Evolutionary conservation across 2,888 invertebrate species (phyloP).

Genomic region (Sphaeridia pumilis): DNA sequence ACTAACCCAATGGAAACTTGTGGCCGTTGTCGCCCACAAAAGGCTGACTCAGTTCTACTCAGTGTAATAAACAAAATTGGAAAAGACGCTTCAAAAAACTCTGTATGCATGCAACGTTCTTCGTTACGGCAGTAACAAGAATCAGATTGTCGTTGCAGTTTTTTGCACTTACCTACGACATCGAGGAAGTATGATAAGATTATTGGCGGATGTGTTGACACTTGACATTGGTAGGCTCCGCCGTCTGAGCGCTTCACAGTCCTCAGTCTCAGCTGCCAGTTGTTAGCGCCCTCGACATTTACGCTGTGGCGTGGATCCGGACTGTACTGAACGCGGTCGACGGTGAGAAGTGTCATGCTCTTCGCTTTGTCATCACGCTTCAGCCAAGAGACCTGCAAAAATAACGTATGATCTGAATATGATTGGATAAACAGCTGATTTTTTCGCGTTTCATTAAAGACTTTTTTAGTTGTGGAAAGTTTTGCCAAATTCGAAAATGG

Average conservation of each 20-base stretch:
- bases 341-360: conserved; percentile 39
- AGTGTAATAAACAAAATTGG: too few relatives aligned
- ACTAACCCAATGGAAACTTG: too few relatives aligned
- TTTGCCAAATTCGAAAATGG: too few relatives aligned
- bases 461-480: too few relatives aligned
- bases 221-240: conserved; percentile 38
- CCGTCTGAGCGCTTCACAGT: conserved; percentile 38
- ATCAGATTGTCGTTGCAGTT: conserved; percentile 5
- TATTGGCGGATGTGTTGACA: conserved; percentile 38
- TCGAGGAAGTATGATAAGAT: conserved; percentile 35
- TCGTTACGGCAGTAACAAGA: too few relatives aligned
- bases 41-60: too few relatives aligned
- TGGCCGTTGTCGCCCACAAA: too few relatives aligned
- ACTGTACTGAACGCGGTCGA: conserved; percentile 39
- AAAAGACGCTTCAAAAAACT: too few relatives aligned
- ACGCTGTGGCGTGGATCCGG: conserved; percentile 38
- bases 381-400: conserved; percentile 41
- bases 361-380: conserved; percentile 37
- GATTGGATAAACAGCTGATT: too few relatives aligned
- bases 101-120: too few relatives aligned
- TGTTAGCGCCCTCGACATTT: conserved; percentile 39
- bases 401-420: too few relatives aligned
- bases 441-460: too few relatives aligned
- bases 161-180: conserved; percentile 33
- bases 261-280: conserved; percentile 40